phyloP scores from a whole-genome alignment of 2,113 vertebrate genomes.

The Channa maculata region DNA sequence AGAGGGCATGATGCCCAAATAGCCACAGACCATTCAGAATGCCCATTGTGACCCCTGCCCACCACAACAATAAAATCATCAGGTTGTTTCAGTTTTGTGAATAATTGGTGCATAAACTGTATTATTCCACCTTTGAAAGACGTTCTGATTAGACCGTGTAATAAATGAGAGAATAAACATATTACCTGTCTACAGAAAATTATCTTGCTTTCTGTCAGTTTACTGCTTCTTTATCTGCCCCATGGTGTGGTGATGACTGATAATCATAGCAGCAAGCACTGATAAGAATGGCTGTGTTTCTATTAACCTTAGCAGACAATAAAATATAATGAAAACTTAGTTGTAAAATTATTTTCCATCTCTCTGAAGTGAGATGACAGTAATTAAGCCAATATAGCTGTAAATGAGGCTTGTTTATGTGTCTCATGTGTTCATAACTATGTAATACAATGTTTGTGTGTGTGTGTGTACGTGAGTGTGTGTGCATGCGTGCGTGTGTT shows the following conservation, averaged over 20 bases:
- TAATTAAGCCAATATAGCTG: constrained; percentile 47
- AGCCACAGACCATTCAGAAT: no score
- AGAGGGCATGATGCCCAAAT: no score
- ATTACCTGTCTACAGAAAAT: constrained; percentile 39
- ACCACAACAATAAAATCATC: no score
- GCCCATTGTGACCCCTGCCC: no score
- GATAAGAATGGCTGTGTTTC: constrained; percentile 66
- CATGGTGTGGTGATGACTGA: constrained; percentile 64
- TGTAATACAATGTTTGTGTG: not conserved
- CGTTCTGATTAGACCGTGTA: not conserved
- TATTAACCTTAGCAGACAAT: constrained; percentile 63
- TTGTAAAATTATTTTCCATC: constrained; percentile 63
- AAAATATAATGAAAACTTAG: constrained; percentile 74
- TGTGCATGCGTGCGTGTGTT: not conserved
- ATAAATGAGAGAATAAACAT: not conserved
- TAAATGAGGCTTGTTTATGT: constrained; percentile 9
- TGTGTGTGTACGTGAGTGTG: not conserved
- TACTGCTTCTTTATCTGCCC: constrained; percentile 69
- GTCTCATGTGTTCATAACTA: no score
- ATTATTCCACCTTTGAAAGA: not conserved
- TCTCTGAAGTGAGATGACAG: constrained; percentile 33
- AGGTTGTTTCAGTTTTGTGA: no score
- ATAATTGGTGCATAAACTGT: no score
- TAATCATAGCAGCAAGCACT: constrained; percentile 63
- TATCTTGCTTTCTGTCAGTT: constrained; percentile 64